These are phyloP conservation scores for Apamea monoglypha DNA, from an alignment of 2,888 invertebrate species.

Conservation along the genomic window DNA sequence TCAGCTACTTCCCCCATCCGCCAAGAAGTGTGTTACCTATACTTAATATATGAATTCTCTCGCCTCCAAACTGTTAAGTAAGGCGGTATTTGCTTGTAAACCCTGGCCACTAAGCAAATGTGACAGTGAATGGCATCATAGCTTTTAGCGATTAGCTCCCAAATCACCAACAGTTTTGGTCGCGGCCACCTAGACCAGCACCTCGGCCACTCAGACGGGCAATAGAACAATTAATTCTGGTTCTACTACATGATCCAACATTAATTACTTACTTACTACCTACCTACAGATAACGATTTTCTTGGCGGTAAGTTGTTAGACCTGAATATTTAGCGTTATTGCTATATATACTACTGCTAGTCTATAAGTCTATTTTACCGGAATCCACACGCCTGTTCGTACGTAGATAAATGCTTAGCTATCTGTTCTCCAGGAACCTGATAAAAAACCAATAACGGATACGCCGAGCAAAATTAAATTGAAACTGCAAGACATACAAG, in stretches of 20 bases:
- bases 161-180: not conserved
- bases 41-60: not conserved
- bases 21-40: not conserved
- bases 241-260: not conserved
- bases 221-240: not conserved
- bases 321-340: not conserved
- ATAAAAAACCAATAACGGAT: conserved; percentile 49
- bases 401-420: no score
- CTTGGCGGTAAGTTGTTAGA: not conserved
- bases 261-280: no score
- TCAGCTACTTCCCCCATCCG: not conserved
- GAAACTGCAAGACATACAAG: conserved; percentile 78
- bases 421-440: conserved; percentile 17
- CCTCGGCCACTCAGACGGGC: not conserved
- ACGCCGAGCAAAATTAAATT: conserved; percentile 73
- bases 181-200: not conserved
- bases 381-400: not conserved
- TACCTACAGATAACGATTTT: not conserved
- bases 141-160: not conserved
- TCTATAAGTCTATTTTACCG: no score
- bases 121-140: not conserved
- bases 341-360: not conserved
- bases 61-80: not conserved
- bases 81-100: not conserved
- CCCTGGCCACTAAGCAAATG: not conserved